Conservation (phyloP, 2,888 invertebrate species). For the Fabriciana adippe region DNA sequence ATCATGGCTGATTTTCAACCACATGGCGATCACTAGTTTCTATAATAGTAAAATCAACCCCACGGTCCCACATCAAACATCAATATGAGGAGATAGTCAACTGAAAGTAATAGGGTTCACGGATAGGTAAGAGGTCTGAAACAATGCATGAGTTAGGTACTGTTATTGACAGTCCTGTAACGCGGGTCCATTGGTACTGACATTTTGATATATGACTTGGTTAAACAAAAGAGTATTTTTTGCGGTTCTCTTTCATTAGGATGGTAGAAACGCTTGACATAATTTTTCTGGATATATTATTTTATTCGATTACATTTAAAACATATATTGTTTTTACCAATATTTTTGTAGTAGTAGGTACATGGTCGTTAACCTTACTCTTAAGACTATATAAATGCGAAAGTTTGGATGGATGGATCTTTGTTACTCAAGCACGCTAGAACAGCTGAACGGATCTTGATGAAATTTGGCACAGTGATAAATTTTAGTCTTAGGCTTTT, state of each 20-base stretch:
- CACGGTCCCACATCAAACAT: constrained; percentile 26
- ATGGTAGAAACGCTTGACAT: constrained; percentile 3
- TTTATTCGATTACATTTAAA: not conserved
- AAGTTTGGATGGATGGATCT: too few species aligned
- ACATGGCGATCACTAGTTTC: too few species aligned
- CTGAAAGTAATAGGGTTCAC: constrained; percentile 39
- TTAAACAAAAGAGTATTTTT: constrained; percentile 33
- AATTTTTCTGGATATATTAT: not conserved
- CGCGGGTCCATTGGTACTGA: constrained; percentile 38
- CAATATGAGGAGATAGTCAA: constrained; percentile 31
- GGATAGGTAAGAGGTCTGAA: constrained; percentile 28
- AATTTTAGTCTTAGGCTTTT: too few species aligned
- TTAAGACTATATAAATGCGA: too few species aligned
- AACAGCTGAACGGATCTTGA: too few species aligned
- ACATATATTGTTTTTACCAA: not conserved
- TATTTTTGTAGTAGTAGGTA: too few species aligned
- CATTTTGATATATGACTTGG: constrained; percentile 38
- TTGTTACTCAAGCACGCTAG: too few species aligned
- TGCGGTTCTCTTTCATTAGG: constrained; percentile 18
- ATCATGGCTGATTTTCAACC: too few species aligned
- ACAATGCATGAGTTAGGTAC: constrained; percentile 38
- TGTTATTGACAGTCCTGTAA: constrained; percentile 41
- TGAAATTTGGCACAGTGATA: too few species aligned
- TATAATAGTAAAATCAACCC: not conserved
- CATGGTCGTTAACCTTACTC: too few species aligned